Base-by-base conservation (phyloP, 1,140 invertebrate species). In the Drosophila carrolli region DNA sequence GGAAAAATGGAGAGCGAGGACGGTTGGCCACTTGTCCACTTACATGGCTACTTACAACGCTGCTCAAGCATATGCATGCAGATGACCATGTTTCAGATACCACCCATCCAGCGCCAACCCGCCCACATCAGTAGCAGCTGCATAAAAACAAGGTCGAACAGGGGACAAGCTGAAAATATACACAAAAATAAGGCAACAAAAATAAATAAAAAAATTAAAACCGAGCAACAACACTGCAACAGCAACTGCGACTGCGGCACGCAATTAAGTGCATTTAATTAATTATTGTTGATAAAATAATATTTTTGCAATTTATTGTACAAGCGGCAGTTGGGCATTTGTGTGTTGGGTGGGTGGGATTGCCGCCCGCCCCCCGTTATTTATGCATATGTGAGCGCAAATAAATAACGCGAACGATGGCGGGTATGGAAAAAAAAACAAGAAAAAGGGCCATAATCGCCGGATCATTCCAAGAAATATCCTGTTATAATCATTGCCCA, bases 201-300 rank as follows among this genome's bases (percentile, higher is more conserved):
- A 40, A 67, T 40, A 68, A 23, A 38, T 40, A 32, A 32, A 46
- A 56, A 47, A 55, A 44, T 14, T 8, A 23, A 50, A 48, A 37
- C n/a, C 53, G 16, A 37, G 47, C 47, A 32, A 41, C 59, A 13
- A 43, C 50, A 44, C 16, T 4, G 55, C 27, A 55, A 55, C 57
- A 43, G 70, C 67, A 65, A 83, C 65, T 61, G 73, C 46, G 63
- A 85, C 61, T 85, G 80, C 63, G 77, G 80, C 84, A 84, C 84
- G 84, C 84, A 89, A 89, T 89, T 89, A 89, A 89, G 84, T 89
- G 84, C 84, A 83, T 89, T 89, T 89, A 89, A 89, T 89, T 89
- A 89, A 89, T 89, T 89, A 89, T 89, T 89, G 84, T 89, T 89
- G 84, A 89, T 89, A 89, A 89, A 89, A 89, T 89, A 89, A 89